A percentile compares a stretch with the other conserved stretches of the same genome.
Evolutionary conservation across 1,140 invertebrate genomes (phyloP).

Genomic region (Lycorma delicatula): DNA sequence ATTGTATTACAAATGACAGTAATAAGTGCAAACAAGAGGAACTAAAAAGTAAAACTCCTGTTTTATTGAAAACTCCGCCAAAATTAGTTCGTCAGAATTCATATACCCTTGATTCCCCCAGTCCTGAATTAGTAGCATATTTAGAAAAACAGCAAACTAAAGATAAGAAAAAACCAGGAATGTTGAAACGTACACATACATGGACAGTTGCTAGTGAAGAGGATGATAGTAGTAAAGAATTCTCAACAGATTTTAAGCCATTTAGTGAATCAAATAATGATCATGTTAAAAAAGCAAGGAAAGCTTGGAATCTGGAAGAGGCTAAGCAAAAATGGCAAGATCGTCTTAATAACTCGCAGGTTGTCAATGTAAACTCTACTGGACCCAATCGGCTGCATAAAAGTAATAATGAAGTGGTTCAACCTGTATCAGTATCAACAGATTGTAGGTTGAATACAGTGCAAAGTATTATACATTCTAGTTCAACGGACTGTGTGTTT

Average conservation of each 20-base stretch:
- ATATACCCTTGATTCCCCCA: slow-evolving; percentile 50
- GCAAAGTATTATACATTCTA: too few species aligned
- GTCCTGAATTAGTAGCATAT: slow-evolving; percentile 49
- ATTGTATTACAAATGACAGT: too few species aligned
- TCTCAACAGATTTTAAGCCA: background rate
- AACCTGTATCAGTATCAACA: too few species aligned
- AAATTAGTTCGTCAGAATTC: slow-evolving; percentile 50
- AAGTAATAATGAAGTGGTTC: too few species aligned
- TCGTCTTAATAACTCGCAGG: too few species aligned
- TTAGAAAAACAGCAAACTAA: slow-evolving; percentile 39
- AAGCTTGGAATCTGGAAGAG: slow-evolving; percentile 42
- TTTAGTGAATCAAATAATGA: background rate
- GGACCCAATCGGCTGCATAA: too few species aligned
- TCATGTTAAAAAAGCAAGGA: slow-evolving; percentile 28
- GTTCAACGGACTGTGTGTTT: too few species aligned
- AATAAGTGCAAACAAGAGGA: too few species aligned
- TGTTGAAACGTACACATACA: background rate
- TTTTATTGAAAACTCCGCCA: too few species aligned
- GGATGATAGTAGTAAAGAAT: background rate
- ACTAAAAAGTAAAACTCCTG: too few species aligned
- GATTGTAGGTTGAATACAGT: too few species aligned
- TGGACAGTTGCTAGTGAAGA: background rate
- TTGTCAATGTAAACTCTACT: too few species aligned
- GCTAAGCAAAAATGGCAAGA: slow-evolving; percentile 34
- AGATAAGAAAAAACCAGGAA: background rate